Conservation (phyloP, 92 coral and sea anemone genomes). For the Paragorgia papillata region DNA sequence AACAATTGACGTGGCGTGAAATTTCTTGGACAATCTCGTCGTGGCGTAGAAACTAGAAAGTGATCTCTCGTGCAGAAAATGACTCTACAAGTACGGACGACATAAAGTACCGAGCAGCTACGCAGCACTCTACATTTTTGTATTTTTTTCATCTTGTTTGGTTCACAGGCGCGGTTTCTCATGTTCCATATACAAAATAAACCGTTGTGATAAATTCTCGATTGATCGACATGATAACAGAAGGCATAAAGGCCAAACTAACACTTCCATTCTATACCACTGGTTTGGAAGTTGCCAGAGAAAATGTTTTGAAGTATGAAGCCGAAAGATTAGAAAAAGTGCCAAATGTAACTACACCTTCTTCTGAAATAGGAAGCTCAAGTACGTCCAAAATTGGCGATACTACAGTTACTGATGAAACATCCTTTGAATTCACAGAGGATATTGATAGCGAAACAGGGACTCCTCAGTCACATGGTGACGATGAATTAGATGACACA, state of each 20-base stretch:
- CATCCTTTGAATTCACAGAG: not conserved
- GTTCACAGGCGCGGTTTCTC: conserved; percentile 6
- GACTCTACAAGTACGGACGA: not conserved
- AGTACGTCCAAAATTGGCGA: not conserved
- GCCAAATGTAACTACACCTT: not conserved
- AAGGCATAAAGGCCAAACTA: not conserved
- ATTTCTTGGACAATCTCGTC: no score
- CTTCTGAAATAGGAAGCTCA: not conserved
- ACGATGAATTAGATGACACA: not conserved
- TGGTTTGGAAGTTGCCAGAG: conserved; percentile 19
- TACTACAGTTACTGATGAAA: not conserved
- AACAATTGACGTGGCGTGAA: no score
- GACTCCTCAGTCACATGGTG: conserved; percentile 5
- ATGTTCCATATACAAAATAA: not conserved
- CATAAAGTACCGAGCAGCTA: not conserved
- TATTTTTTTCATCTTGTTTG: not conserved
- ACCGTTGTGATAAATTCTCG: conserved; percentile 2
- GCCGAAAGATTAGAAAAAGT: conserved; percentile 8
- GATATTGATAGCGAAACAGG: not conserved
- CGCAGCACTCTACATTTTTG: not conserved
- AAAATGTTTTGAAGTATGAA: conserved; percentile 7
- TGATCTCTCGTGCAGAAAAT: not conserved
- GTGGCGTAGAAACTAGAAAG: no score
- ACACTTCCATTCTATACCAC: not conserved
- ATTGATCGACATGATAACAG: conserved; percentile 1